Evolutionary conservation across 2,888 invertebrate species (phyloP).

Genomic region (Temnothorax unifasciatus): DNA sequence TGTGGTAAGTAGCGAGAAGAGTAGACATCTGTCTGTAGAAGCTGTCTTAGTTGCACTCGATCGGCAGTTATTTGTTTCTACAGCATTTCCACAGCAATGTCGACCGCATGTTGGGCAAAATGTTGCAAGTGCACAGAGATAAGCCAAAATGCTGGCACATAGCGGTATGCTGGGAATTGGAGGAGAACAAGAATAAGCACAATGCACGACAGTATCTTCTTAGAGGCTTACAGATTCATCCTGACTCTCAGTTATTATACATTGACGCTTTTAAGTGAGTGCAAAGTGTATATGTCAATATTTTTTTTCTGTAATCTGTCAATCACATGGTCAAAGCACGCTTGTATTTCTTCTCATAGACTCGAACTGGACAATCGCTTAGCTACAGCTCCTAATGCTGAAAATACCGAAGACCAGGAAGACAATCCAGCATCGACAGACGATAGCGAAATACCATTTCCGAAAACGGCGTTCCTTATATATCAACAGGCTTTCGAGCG

Average conservation of each 20-base stretch:
- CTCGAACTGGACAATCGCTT: slow-evolving; percentile 73
- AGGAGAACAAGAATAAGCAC: slow-evolving; percentile 90
- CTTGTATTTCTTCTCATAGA: slow-evolving; percentile 61
- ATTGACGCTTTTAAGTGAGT: slow-evolving; percentile 89
- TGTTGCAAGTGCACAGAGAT: slow-evolving; percentile 90
- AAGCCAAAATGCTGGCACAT: slow-evolving; percentile 92
- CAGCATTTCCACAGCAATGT: slow-evolving; percentile 83
- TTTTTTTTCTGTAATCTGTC: background rate
- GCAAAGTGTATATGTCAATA: slow-evolving; percentile 1
- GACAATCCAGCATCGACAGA: slow-evolving; percentile 9
- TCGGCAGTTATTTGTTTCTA: background rate
- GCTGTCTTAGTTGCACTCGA: background rate
- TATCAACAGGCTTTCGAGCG: slow-evolving; percentile 89
- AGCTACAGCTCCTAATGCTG: slow-evolving; percentile 26
- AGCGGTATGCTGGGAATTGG: slow-evolving; percentile 93
- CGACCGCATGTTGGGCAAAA: slow-evolving; percentile 84
- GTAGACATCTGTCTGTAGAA: slow-evolving; percentile 10
- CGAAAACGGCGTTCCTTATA: slow-evolving; percentile 88
- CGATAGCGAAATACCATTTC: slow-evolving; percentile 70
- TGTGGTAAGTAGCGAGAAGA: slow-evolving; percentile 86
- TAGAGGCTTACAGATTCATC: slow-evolving; percentile 92
- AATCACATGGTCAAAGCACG: background rate
- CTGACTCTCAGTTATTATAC: slow-evolving; percentile 90
- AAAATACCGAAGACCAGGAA: background rate
- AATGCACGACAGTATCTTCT: slow-evolving; percentile 91